Evolutionary conservation across 2,797 vertebrate species (phyloP).

Genomic region (Tragelaphus eurycerus): DNA sequence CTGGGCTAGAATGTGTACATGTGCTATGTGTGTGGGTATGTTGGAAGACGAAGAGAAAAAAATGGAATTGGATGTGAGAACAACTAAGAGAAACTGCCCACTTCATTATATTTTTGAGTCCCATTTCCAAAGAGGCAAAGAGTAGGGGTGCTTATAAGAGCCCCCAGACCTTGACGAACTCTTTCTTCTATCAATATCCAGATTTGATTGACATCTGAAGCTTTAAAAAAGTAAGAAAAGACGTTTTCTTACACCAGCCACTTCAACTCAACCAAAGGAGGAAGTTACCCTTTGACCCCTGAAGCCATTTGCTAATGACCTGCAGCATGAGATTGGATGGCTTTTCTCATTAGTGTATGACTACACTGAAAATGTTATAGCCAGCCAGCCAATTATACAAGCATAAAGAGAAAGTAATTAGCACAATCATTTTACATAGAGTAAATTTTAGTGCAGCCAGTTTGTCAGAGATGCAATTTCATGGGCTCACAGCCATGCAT

Average conservation of each 20-base stretch:
- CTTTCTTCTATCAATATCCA: neutral
- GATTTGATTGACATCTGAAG: conserved; percentile 3
- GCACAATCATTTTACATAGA: conserved; percentile 76
- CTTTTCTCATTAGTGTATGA: conserved; percentile 76
- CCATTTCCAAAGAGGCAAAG: neutral
- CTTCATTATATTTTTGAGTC: neutral
- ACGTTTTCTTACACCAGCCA: neutral
- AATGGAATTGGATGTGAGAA: neutral
- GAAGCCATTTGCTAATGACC: conserved; percentile 71
- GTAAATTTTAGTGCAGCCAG: conserved; percentile 74
- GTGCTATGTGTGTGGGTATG: no score
- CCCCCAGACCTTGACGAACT: neutral
- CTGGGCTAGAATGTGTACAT: neutral
- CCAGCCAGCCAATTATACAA: conserved; percentile 75
- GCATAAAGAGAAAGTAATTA: conserved; percentile 80
- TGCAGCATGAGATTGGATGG: conserved; percentile 60
- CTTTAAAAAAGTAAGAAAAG: neutral
- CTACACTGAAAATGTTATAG: conserved; percentile 73
- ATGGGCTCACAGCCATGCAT: conserved; percentile 73
- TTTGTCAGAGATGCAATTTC: conserved; percentile 78
- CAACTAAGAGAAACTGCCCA: neutral
- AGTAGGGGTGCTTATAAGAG: neutral
- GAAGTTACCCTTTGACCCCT: conserved; percentile 62
- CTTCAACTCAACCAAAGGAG: conserved; percentile 36
- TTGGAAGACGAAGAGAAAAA: neutral